Evolutionary conservation across 1,140 invertebrate species (phyloP).

Genomic region (Achatina immaculata): DNA sequence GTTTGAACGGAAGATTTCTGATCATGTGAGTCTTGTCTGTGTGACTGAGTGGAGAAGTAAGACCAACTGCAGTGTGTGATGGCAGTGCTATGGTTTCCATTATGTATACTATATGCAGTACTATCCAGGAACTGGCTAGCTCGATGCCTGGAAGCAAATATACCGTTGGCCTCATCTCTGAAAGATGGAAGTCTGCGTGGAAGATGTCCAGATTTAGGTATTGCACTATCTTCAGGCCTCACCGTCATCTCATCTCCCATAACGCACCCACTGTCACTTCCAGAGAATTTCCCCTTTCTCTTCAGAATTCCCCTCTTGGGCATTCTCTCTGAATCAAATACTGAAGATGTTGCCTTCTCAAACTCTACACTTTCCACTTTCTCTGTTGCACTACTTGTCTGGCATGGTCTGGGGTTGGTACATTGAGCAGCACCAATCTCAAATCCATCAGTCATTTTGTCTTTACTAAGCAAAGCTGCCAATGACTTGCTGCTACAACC

Average conservation of each 20-base stretch:
- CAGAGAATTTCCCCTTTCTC: slow-evolving; percentile 61
- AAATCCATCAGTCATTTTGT: slow-evolving; percentile 6
- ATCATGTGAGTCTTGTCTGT: not conserved
- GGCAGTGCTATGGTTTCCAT: not conserved
- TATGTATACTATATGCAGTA: not conserved
- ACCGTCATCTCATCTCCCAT: slow-evolving; percentile 48
- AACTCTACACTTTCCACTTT: not conserved
- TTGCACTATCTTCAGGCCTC: not conserved
- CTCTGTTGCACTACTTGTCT: not conserved
- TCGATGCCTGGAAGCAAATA: slow-evolving; percentile 26
- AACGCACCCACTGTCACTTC: slow-evolving; percentile 62
- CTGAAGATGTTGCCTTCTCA: slow-evolving; percentile 11
- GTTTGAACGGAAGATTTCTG: not conserved
- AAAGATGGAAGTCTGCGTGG: slow-evolving; percentile 34
- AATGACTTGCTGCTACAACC: slow-evolving; percentile 31
- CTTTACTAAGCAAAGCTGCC: slow-evolving; percentile 4
- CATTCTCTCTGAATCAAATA: slow-evolving; percentile 61
- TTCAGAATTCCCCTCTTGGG: slow-evolving; percentile 65
- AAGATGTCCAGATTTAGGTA: slow-evolving; percentile 36
- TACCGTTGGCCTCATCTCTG: slow-evolving; percentile 34
- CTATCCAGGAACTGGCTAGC: slow-evolving; percentile 19
- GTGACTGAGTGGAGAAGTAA: not conserved
- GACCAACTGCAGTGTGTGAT: not conserved
- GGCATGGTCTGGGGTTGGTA: not conserved
- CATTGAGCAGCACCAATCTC: not conserved